Evolutionary conservation across 2,113 vertebrate genomes (phyloP).

Genomic region (Glareola pratincola): DNA sequence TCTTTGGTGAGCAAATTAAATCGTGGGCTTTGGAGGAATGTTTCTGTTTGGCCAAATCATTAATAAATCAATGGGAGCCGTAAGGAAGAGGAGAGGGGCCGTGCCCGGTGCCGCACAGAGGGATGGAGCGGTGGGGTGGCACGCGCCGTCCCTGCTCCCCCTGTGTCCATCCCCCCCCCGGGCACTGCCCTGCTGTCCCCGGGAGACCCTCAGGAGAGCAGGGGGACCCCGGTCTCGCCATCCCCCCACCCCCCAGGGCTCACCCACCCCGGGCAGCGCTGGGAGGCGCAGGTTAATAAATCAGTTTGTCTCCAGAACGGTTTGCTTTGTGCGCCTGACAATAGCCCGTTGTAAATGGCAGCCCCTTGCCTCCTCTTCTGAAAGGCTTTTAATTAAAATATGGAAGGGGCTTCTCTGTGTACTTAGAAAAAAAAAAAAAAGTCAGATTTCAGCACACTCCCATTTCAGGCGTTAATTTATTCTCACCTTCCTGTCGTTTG

Average conservation of each 20-base stretch:
- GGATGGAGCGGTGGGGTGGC: not conserved
- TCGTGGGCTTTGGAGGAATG: constrained; percentile 47
- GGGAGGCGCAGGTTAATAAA: constrained; percentile 37
- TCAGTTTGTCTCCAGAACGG: constrained; percentile 48
- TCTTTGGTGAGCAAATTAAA: constrained; percentile 42
- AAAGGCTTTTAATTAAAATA: constrained; percentile 67
- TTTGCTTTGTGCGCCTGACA: constrained; percentile 53
- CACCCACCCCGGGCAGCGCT: not conserved
- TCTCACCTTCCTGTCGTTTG: not conserved
- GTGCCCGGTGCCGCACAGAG: not conserved
- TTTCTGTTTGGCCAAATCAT: constrained; percentile 28
- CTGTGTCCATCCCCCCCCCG: fast-evolving
- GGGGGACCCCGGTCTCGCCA: fast-evolving
- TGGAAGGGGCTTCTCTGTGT: constrained; percentile 35
- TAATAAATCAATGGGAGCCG: not conserved
- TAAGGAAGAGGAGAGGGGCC: not conserved
- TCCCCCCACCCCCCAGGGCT: not conserved
- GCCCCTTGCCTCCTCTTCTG: constrained; percentile 53
- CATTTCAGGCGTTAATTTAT: not conserved
- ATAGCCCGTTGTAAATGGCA: constrained; percentile 45
- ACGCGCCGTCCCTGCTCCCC: not conserved
- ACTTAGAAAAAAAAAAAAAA: not conserved
- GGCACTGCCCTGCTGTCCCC: not conserved
- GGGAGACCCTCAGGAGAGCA: fast-evolving
- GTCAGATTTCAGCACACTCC: not conserved